phyloP scores from a whole-genome alignment of 1,140 invertebrate genomes.

The Drosophila grimshawi region DNA sequence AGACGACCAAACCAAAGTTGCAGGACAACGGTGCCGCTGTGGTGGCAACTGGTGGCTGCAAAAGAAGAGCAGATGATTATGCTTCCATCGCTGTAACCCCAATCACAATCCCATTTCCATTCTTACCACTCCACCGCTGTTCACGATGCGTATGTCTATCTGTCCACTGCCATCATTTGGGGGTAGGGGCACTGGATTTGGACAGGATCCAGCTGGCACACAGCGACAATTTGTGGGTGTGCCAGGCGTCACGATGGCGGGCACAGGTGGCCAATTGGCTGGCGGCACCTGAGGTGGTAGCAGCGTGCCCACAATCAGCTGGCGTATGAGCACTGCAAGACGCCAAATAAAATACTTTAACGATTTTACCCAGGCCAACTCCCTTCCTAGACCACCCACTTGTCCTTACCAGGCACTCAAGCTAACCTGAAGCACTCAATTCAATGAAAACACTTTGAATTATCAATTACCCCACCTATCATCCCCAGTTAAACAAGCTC shows the following conservation, averaged over 20 bases:
- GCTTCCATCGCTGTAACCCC: too few relatives aligned
- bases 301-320: slow-evolving; percentile 73
- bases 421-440: too few relatives aligned
- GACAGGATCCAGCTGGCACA: slow-evolving; percentile 69
- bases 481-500: too few relatives aligned
- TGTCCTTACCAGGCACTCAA: too few relatives aligned
- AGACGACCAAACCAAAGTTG: slow-evolving; percentile 64
- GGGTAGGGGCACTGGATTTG: slow-evolving; percentile 61
- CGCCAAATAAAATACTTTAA: background rate
- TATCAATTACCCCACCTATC: too few relatives aligned
- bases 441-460: too few relatives aligned
- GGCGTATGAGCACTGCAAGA: slow-evolving; percentile 62
- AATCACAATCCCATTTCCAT: too few relatives aligned
- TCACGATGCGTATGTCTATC: slow-evolving; percentile 88
- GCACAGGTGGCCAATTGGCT: slow-evolving; percentile 50
- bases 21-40: slow-evolving; percentile 53
- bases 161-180: slow-evolving; percentile 85
- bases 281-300: slow-evolving; percentile 38
- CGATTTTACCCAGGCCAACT: background rate
- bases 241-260: slow-evolving; percentile 33
- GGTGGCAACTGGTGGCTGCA: slow-evolving; percentile 39
- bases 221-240: slow-evolving; percentile 77
- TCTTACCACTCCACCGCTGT: slow-evolving; percentile 83
- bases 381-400: background rate
- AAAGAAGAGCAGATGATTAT: background rate